Conservation (phyloP, 2,888 invertebrate genomes). For the Caradrina kadenii region DNA sequence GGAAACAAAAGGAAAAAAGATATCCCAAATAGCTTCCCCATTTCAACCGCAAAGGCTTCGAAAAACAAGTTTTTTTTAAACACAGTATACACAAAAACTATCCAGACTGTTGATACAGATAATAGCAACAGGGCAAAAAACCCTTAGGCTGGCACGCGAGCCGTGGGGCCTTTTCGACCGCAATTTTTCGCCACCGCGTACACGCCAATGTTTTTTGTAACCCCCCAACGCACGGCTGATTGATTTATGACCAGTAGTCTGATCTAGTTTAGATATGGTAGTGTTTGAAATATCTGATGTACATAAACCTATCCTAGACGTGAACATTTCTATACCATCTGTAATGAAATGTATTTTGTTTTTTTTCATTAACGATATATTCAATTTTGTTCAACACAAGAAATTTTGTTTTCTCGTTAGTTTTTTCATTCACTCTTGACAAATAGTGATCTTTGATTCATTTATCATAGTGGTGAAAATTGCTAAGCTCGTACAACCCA, state of each 20-base stretch:
- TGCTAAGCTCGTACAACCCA: background rate
- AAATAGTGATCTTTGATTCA: slow-evolving; percentile 9
- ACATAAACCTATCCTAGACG: background rate
- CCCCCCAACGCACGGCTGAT: slow-evolving; percentile 72
- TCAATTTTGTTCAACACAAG: slow-evolving; percentile 24
- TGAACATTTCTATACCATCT: too few relatives aligned
- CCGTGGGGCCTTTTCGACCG: slow-evolving; percentile 64
- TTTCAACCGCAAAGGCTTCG: slow-evolving; percentile 13
- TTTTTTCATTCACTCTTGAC: slow-evolving; percentile 15
- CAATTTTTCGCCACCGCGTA: slow-evolving; percentile 72
- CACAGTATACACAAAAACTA: slow-evolving; percentile 46
- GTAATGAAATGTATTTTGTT: too few relatives aligned
- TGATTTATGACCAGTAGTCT: slow-evolving; percentile 77
- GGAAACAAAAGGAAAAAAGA: background rate
- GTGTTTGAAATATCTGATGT: slow-evolving; percentile 38
- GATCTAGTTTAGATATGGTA: slow-evolving; percentile 79
- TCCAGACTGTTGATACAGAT: slow-evolving; percentile 36
- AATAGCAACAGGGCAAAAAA: slow-evolving; percentile 64
- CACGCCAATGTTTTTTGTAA: slow-evolving; percentile 73
- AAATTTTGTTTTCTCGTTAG: slow-evolving; percentile 12
- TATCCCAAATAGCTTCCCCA: background rate
- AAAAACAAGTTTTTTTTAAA: slow-evolving; percentile 37
- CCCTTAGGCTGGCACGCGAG: slow-evolving; percentile 48
- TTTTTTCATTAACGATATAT: slow-evolving; percentile 4
- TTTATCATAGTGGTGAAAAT: slow-evolving; percentile 25